These are phyloP conservation scores for Cosmia trapezina DNA, from an alignment of 2,888 invertebrate species.

Conservation along the genomic window DNA sequence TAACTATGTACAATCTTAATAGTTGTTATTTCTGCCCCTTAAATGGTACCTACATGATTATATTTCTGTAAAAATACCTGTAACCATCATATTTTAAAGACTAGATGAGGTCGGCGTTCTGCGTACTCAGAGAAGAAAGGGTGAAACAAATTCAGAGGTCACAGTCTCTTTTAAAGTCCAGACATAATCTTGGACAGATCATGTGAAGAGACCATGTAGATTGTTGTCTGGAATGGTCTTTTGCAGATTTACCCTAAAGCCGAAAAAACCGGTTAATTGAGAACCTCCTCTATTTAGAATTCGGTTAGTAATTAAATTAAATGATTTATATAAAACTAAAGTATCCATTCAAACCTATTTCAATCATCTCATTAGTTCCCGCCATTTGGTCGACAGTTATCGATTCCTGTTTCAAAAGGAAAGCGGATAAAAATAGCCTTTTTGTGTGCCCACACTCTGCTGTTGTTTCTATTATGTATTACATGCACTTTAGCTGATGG, in stretches of 20 bases:
- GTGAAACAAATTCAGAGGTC: no score
- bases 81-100: no score
- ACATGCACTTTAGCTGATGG: slow-evolving; percentile 49
- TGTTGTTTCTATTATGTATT: slow-evolving; percentile 29
- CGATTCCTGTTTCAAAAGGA: slow-evolving; percentile 25
- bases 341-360: slow-evolving; percentile 20
- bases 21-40: no score
- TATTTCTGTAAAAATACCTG: no score
- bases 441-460: not conserved
- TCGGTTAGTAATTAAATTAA: not conserved
- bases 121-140: no score
- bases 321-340: not conserved
- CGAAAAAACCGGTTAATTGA: not conserved
- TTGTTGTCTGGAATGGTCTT: no score
- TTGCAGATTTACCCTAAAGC: not conserved
- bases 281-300: not conserved
- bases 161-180: no score
- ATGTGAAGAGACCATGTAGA: no score
- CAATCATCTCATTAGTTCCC: slow-evolving; percentile 33
- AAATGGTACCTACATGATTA: no score
- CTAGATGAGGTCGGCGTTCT: no score
- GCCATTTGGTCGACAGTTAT: slow-evolving; percentile 35
- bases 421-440: slow-evolving; percentile 44
- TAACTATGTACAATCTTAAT: not conserved
- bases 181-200: no score